phyloP scores from a whole-genome alignment of 2,888 invertebrate species.

The Stenurella melanura region DNA sequence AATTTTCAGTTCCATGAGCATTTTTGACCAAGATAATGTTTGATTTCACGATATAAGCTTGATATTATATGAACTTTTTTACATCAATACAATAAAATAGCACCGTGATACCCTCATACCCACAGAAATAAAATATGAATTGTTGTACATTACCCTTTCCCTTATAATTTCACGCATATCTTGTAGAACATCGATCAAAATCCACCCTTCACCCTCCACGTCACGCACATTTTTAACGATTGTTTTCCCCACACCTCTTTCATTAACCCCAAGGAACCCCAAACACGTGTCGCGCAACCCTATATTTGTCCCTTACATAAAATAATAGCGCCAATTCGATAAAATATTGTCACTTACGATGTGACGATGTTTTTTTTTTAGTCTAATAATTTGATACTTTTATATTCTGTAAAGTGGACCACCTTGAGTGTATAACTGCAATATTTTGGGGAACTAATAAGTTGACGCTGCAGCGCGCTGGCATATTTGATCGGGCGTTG shows the following conservation, averaged over 20 bases:
- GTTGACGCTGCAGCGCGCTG: too few species aligned
- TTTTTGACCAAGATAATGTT: too few species aligned
- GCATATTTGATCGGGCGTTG: too few species aligned
- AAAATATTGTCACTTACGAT: constrained; percentile 26
- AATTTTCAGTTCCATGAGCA: too few species aligned
- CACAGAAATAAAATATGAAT: constrained; percentile 11
- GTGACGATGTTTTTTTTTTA: constrained; percentile 33
- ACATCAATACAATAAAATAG: neutral
- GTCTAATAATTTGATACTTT: neutral
- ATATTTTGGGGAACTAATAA: neutral
- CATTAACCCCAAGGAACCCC: constrained; percentile 41
- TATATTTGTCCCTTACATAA: constrained; percentile 11
- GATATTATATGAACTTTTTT: neutral
- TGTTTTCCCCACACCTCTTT: constrained; percentile 46
- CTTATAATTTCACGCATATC: constrained; percentile 39
- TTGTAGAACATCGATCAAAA: constrained; percentile 40
- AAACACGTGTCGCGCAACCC: constrained; percentile 37
- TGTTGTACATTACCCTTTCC: constrained; percentile 25
- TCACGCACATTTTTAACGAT: constrained; percentile 47
- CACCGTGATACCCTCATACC: neutral
- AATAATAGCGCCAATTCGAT: constrained; percentile 35
- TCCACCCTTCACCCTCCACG: constrained; percentile 33
- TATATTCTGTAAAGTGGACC: neutral
- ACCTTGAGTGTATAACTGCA: neutral
- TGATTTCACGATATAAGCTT: too few species aligned